These are phyloP conservation scores for Azemiops feae DNA, from an alignment of 2,113 vertebrate species.

Conservation along the genomic window DNA sequence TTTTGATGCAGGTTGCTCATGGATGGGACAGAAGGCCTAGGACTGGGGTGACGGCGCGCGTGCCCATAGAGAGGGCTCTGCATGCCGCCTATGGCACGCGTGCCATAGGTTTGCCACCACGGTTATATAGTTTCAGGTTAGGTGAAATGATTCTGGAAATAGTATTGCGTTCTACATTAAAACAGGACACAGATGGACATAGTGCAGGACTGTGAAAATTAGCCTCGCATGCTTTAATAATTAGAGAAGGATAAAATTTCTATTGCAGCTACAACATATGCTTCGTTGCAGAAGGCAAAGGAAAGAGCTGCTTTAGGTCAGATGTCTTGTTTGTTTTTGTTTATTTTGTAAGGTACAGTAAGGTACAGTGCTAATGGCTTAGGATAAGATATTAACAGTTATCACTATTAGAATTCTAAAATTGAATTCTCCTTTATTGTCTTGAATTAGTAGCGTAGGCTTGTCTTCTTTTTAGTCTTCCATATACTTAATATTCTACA, in stretches of 20 bases:
- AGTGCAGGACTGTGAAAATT: background rate
- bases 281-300: background rate
- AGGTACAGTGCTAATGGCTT: too few relatives aligned
- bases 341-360: background rate
- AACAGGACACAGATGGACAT: background rate
- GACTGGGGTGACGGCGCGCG: too few relatives aligned
- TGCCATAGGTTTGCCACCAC: too few relatives aligned
- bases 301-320: background rate
- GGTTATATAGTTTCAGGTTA: background rate
- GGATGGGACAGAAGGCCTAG: too few relatives aligned
- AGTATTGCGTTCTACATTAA: background rate
- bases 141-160: background rate
- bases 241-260: background rate
- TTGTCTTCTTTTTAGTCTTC: background rate
- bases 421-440: background rate
- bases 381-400: background rate
- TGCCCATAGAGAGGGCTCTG: too few relatives aligned
- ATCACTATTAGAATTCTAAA: background rate
- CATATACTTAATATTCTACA: background rate
- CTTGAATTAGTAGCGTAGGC: background rate
- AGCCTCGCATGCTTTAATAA: background rate
- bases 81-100: too few relatives aligned
- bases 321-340: background rate
- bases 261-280: background rate
- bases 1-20: too few relatives aligned